Evolutionary conservation across 2,797 vertebrate genomes (phyloP).

Genomic region (Tokudaia muenninki): DNA sequence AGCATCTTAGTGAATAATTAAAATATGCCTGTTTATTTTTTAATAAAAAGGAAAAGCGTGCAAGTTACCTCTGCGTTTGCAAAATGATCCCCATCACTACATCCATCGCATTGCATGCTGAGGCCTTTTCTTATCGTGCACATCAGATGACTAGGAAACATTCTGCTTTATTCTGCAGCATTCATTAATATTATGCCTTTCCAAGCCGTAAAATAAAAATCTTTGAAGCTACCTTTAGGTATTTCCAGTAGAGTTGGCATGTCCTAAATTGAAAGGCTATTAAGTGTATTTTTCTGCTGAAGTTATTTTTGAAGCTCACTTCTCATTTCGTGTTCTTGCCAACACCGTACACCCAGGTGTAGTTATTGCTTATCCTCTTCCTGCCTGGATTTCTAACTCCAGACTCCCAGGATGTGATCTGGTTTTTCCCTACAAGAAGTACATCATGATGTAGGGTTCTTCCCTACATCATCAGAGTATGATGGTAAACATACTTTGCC

Average conservation of each 20-base stretch:
- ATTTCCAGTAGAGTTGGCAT: slow-evolving; percentile 80
- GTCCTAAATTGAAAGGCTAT: slow-evolving; percentile 80
- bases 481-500: slow-evolving; percentile 46
- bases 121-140: slow-evolving; percentile 73
- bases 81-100: slow-evolving; percentile 83
- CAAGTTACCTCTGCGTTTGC: slow-evolving; percentile 82
- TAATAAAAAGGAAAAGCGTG: slow-evolving; percentile 87
- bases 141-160: slow-evolving; percentile 79
- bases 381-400: slow-evolving; percentile 54
- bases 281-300: slow-evolving; percentile 62
- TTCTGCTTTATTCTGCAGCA: background rate
- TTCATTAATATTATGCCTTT: slow-evolving; percentile 55
- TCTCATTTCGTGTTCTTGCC: slow-evolving; percentile 58
- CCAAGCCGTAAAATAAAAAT: slow-evolving; percentile 72
- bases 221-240: slow-evolving; percentile 79
- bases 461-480: background rate
- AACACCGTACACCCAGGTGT: slow-evolving; percentile 40
- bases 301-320: slow-evolving; percentile 71
- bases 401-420: background rate
- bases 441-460: background rate
- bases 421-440: background rate
- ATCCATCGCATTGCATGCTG: slow-evolving; percentile 81
- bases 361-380: background rate
- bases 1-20: slow-evolving; percentile 89
- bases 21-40: slow-evolving; percentile 89